Evolutionary conservation across 2,888 invertebrate species (phyloP).

Genomic region (Hedya salicella): DNA sequence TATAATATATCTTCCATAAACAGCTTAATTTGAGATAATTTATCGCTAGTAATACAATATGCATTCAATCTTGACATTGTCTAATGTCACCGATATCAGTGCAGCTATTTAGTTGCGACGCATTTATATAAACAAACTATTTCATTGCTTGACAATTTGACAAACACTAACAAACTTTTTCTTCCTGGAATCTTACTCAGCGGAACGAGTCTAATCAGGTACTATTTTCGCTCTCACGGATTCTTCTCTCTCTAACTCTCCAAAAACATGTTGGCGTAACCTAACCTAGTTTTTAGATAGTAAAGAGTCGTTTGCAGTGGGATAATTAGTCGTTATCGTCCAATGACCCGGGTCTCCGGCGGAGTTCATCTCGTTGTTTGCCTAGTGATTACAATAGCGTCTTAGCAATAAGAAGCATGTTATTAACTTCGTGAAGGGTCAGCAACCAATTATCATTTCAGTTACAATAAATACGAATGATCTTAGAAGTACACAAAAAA

Average conservation of each 20-base stretch:
- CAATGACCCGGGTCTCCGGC: constrained; percentile 39
- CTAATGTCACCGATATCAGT: neutral
- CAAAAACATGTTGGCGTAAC: no score
- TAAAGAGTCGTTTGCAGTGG: constrained; percentile 25
- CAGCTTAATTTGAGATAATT: neutral
- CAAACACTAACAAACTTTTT: no score
- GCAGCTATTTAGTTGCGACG: no score
- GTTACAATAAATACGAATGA: no score
- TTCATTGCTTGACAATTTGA: no score
- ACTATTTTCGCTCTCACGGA: no score
- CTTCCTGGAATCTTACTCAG: neutral
- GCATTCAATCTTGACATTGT: neutral
- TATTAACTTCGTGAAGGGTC: constrained; percentile 11
- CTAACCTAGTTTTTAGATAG: no score
- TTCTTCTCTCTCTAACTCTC: no score
- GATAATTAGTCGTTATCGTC: constrained; percentile 42
- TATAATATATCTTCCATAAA: no score
- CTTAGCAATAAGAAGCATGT: constrained; percentile 9
- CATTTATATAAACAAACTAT: no score
- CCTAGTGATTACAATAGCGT: constrained; percentile 16
- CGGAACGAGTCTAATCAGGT: no score
- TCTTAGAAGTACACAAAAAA: no score
- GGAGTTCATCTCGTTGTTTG: constrained; percentile 38
- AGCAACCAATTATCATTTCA: neutral
- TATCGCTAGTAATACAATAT: constrained; percentile 13